Evolutionary conservation across 2,113 vertebrate species (phyloP).

Genomic region (Chamaea fasciata): DNA sequence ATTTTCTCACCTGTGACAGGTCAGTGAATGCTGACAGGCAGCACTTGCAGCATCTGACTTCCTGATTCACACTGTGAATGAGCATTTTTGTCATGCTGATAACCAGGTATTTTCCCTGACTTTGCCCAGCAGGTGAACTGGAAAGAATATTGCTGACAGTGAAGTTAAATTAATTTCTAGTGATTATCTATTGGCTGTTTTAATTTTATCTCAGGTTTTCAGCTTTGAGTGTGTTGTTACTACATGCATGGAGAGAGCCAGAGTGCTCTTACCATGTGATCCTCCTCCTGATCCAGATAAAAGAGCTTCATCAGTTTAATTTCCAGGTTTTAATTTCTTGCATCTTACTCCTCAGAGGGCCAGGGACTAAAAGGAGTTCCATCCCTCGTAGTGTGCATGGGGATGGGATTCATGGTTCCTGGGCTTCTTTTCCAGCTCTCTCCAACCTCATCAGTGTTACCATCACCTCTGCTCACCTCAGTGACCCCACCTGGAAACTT

Average conservation of each 20-base stretch:
- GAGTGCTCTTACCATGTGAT: neutral
- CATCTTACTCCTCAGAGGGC: neutral
- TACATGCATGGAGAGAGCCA: neutral
- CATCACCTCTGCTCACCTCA: neutral
- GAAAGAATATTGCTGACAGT: neutral
- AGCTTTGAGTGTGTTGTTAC: neutral
- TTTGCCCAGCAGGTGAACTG: neutral
- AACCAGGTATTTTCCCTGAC: neutral
- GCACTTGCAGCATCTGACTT: neutral
- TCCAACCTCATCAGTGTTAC: neutral
- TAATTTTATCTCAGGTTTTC: neutral
- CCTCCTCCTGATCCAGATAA: neutral
- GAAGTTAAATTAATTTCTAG: neutral
- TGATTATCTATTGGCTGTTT: neutral
- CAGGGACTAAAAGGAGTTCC: neutral
- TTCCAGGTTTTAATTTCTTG: neutral
- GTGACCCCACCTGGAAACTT: neutral
- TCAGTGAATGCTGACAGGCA: neutral
- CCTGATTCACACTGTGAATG: neutral
- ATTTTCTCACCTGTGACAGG: neutral
- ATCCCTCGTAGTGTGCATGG: fast-evolving
- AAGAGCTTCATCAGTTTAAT: neutral
- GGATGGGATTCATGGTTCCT: neutral
- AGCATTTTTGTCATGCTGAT: neutral
- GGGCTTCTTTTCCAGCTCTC: neutral